A percentile compares a stretch with the other conserved stretches of the same genome.
These are phyloP conservation scores for Macrophya alboannulata DNA, from an alignment of 2,888 invertebrate genomes.

Conservation along the genomic window DNA sequence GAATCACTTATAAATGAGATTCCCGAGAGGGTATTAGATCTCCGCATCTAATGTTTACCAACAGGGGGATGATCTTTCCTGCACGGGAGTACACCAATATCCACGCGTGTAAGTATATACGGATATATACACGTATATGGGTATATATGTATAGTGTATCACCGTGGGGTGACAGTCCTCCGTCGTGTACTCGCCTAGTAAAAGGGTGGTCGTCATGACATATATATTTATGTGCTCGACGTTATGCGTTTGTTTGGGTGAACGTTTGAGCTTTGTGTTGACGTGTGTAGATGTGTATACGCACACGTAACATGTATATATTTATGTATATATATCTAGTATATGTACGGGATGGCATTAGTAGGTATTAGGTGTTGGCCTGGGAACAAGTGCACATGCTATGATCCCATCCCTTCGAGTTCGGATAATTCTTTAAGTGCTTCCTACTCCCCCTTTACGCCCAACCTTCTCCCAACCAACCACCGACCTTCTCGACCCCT, in stretches of 20 bases:
- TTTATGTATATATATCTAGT: conserved; percentile 13
- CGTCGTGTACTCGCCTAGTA: conserved; percentile 37
- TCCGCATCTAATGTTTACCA: conserved; percentile 56
- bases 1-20: conserved; percentile 56
- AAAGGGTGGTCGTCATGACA: conserved; percentile 44
- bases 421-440: conserved; percentile 81
- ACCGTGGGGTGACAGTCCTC: conserved; percentile 35
- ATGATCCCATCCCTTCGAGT: conserved; percentile 73
- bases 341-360: conserved; percentile 78
- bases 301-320: neutral
- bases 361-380: conserved; percentile 80
- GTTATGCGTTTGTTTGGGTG: conserved; percentile 21
- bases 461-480: conserved; percentile 39
- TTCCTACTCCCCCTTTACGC: conserved; percentile 71
- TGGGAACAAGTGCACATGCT: conserved; percentile 79
- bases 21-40: conserved; percentile 56
- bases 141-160: neutral
- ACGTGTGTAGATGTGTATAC: neutral
- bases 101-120: conserved; percentile 23
- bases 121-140: neutral
- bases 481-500: conserved; percentile 52
- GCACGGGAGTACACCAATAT: conserved; percentile 41
- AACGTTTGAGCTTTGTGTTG: conserved; percentile 12
- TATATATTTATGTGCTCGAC: conserved; percentile 29
- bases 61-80: conserved; percentile 57